A percentile compares a stretch with the other conserved stretches of the same genome.
Evolutionary conservation across 2,888 invertebrate genomes (phyloP).

Genomic region (Acanthosepion lycidas): DNA sequence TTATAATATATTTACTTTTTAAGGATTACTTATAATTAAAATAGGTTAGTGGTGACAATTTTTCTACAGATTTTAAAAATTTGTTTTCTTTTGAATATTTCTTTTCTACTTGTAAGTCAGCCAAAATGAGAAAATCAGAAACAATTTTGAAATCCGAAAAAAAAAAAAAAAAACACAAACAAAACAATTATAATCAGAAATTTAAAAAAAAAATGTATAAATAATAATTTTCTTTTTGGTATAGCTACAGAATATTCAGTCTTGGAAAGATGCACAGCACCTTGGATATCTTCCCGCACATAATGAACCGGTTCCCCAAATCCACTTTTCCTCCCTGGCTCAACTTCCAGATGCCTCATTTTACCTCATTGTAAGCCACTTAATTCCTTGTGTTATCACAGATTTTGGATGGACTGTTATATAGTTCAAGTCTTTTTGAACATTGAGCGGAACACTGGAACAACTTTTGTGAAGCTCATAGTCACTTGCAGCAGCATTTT

Average conservation of each 20-base stretch:
- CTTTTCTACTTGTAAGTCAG: neutral
- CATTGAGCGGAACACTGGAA: too few species aligned
- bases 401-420: neutral
- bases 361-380: conserved; percentile 5
- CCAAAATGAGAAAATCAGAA: neutral
- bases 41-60: too few species aligned
- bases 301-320: conserved; percentile 1
- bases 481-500: too few species aligned
- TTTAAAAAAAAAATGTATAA: neutral
- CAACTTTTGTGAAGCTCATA: too few species aligned
- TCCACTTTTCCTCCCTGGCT: neutral
- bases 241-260: neutral
- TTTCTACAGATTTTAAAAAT: too few species aligned
- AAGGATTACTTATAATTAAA: too few species aligned
- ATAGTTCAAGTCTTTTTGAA: neutral
- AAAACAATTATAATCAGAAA: neutral
- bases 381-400: neutral
- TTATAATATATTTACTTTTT: too few species aligned
- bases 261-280: neutral
- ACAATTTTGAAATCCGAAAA: too few species aligned
- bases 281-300: neutral
- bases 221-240: conserved; percentile 33
- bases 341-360: neutral
- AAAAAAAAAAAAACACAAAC: too few species aligned
- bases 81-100: neutral